These are phyloP conservation scores for Albula glossodonta DNA, from an alignment of 2,113 vertebrate species.

Conservation along the genomic window DNA sequence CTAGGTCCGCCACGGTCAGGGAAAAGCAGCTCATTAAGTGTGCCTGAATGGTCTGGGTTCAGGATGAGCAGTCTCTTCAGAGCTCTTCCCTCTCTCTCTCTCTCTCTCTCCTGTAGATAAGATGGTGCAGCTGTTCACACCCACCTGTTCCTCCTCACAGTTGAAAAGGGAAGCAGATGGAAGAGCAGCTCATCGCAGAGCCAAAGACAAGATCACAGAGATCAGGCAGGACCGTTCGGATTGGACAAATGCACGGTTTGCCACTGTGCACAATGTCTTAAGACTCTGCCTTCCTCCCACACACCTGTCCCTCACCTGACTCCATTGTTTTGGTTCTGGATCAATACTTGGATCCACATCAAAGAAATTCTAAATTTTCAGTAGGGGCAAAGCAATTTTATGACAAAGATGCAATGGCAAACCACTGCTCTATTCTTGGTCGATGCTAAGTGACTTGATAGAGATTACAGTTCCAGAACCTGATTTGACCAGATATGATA, in stretches of 20 bases:
- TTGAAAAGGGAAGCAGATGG: not conserved
- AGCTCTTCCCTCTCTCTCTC: not conserved
- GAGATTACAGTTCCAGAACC: not conserved
- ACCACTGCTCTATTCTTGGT: not conserved
- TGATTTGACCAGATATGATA: not conserved
- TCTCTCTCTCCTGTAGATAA: not conserved
- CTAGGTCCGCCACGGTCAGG: not conserved
- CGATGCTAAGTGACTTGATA: not conserved
- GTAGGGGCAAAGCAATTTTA: not conserved
- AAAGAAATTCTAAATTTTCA: not conserved
- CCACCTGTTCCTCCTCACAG: conserved; percentile 2
- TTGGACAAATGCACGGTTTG: not conserved
- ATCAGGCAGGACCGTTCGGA: not conserved
- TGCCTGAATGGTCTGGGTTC: not conserved
- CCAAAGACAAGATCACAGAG: not conserved
- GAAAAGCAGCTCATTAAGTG: not conserved
- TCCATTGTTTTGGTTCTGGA: not conserved
- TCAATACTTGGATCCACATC: not conserved
- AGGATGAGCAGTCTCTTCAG: not conserved
- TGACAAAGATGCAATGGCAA: not conserved
- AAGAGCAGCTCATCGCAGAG: not conserved
- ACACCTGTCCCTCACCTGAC: not conserved
- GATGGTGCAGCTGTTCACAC: not conserved
- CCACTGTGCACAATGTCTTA: not conserved
- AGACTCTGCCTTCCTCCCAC: not conserved